phyloP scores from a whole-genome alignment of 2,797 vertebrate genomes.

The Poecilia gillii region DNA sequence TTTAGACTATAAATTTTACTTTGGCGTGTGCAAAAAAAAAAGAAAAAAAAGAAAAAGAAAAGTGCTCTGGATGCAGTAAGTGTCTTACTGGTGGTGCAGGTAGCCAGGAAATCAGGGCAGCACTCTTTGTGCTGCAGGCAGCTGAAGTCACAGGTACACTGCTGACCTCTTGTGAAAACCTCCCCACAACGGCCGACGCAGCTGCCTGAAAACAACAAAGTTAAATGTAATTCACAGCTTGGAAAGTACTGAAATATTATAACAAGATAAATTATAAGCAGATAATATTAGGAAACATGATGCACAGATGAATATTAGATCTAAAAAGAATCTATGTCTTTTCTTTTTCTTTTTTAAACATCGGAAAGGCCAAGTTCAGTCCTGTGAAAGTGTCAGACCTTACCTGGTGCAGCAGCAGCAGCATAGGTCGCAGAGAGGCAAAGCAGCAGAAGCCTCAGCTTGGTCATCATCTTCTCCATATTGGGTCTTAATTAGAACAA shows the following conservation, averaged over 20 bases:
- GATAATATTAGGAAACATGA: not conserved
- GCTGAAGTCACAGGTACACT: conserved; percentile 88
- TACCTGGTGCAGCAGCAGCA: conserved; percentile 55
- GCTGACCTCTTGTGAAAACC: conserved; percentile 83
- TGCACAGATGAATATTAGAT: not conserved
- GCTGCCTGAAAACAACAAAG: conserved; percentile 66
- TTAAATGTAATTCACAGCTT: not conserved
- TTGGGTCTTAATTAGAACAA: not conserved
- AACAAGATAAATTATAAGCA: not conserved
- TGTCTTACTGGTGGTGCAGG: conserved; percentile 85
- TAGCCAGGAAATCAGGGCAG: conserved; percentile 87
- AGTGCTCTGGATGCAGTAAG: not conserved
- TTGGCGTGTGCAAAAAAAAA: not conserved
- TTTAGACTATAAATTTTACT: not conserved
- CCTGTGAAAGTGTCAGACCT: not conserved
- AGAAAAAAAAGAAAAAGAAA: not conserved
- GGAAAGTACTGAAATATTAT: not conserved
- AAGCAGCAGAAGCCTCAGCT: conserved; percentile 34
- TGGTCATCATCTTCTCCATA: conserved; percentile 35
- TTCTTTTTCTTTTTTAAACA: not conserved
- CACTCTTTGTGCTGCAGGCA: conserved; percentile 88
- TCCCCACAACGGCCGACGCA: conserved; percentile 91
- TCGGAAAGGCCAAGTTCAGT: not conserved
- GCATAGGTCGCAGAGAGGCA: conserved; percentile 18
- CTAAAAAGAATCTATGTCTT: not conserved